A percentile compares a stretch with the other conserved stretches of the same genome.
phyloP scores from a whole-genome alignment of 2,797 vertebrate genomes.

The Danio aesculapii region DNA sequence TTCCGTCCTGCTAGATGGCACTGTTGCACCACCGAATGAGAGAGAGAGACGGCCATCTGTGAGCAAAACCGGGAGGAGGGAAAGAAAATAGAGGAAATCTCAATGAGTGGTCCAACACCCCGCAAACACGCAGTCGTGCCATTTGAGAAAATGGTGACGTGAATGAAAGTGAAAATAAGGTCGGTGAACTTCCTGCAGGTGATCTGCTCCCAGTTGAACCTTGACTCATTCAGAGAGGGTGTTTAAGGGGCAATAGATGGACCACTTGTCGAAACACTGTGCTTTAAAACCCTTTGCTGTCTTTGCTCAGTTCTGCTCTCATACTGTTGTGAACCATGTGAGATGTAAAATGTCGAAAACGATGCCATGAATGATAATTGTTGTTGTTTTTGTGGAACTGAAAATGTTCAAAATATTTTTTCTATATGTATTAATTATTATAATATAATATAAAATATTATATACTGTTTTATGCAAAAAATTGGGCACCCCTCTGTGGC shows the following conservation, averaged over 20 bases:
- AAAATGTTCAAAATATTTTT: no score
- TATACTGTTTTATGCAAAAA: no score
- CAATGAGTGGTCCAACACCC: slow-evolving; percentile 47
- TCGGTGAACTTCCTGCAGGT: slow-evolving; percentile 7
- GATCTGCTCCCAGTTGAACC: slow-evolving; percentile 9
- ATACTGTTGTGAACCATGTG: neutral
- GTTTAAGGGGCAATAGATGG: neutral
- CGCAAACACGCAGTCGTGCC: slow-evolving; percentile 29
- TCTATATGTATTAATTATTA: no score
- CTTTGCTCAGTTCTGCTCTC: neutral
- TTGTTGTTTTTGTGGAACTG: neutral
- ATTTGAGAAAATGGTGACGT: slow-evolving; percentile 46
- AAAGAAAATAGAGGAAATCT: slow-evolving; percentile 33
- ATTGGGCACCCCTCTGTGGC: no score
- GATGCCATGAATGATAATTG: neutral
- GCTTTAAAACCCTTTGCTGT: neutral
- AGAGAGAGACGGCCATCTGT: slow-evolving; percentile 25
- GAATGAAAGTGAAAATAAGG: slow-evolving; percentile 42
- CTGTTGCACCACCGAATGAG: slow-evolving; percentile 73
- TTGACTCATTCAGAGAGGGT: slow-evolving; percentile 13
- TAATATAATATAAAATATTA: no score
- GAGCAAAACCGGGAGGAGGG: slow-evolving; percentile 14
- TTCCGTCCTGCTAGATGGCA: slow-evolving; percentile 81
- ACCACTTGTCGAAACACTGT: neutral
- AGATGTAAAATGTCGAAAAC: neutral